Base-by-base conservation (phyloP, 1,140 invertebrate genomes). In the Papilio dardanus region DNA sequence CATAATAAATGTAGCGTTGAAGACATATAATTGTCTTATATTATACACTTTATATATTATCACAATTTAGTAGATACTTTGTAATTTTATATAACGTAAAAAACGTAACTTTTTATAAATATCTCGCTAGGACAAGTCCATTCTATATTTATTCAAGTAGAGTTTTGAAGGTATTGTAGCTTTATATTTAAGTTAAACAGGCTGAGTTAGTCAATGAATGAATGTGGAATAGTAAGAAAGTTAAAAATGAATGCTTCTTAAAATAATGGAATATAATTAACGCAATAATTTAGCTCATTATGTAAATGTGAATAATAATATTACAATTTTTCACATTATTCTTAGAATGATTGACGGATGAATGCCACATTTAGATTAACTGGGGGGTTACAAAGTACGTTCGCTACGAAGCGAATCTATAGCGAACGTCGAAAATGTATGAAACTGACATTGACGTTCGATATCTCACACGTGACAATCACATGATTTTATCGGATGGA, bases 121-220 rank as follows among this genome's bases (percentile, higher is more conserved):
- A 69, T 40, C 67, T 40, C 35, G 35, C 31, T 42, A 69, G 35
- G 37, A 42, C 33, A 69, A 40, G 24, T 24, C 67, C 33, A 40
- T 4, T 68, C 54, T 30, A 24, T 37, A 40, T 69, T 69, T 40
- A 69, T 69, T 69, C 33, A 69, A 6, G 35, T 69, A 69, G 67
- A 35, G 19, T 1, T 69, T 68, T 33, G 16, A 68, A 28, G 37
- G 35, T 40, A 40, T 69, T 69, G 35, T 69, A 69, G 31, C 19
- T 35, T 69, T 69, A 69, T 35, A 10, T 69, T 69, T 69, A 69
- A 69, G 33, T 69, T 69, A 28, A 40, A 69, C 67, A 69, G 67
- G 67, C 67, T 69, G 67, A 69, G 35, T 37, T 69, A 37, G 67
- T 69, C 67, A 69, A 69, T 28, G 67, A 69, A 10, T 14, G 67